These are phyloP conservation scores for Sarcophaga caerulescens DNA, from an alignment of 2,888 invertebrate species.

Conservation along the genomic window DNA sequence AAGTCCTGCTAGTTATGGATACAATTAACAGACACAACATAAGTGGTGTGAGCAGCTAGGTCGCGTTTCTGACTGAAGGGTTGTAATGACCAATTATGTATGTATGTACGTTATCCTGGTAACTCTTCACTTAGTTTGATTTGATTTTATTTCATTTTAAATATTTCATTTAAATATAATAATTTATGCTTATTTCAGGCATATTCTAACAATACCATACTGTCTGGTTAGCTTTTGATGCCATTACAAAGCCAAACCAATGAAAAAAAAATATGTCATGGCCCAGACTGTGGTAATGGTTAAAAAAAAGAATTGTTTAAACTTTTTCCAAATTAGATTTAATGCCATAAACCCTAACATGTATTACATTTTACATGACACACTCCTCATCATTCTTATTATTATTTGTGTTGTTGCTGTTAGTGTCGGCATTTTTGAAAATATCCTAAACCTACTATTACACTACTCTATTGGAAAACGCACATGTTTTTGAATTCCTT, in stretches of 20 bases:
- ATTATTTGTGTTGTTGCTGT: not conserved
- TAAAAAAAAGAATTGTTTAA: not conserved
- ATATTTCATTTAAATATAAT: too few species aligned
- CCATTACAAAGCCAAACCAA: not conserved
- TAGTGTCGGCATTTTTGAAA: constrained; percentile 32
- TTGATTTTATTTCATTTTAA: too few species aligned
- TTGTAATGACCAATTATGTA: too few species aligned
- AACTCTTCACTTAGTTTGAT: too few species aligned
- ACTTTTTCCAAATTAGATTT: constrained; percentile 25
- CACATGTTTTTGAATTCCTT: constrained; percentile 49
- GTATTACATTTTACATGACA: not conserved
- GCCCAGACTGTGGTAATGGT: constrained; percentile 11
- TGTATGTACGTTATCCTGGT: too few species aligned
- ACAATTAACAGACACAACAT: too few species aligned
- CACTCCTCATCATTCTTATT: not conserved
- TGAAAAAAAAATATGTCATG: not conserved
- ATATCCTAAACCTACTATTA: not conserved
- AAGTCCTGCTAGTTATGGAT: too few species aligned
- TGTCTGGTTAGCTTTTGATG: not conserved
- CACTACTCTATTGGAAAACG: constrained; percentile 55
- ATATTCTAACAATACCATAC: not conserved
- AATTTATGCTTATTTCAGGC: too few species aligned
- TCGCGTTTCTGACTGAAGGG: too few species aligned
- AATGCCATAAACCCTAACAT: constrained; percentile 1
- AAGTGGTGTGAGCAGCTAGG: too few species aligned